Evolutionary conservation across 2,113 vertebrate species (phyloP).

Genomic region (Corythornis vintsioides): DNA sequence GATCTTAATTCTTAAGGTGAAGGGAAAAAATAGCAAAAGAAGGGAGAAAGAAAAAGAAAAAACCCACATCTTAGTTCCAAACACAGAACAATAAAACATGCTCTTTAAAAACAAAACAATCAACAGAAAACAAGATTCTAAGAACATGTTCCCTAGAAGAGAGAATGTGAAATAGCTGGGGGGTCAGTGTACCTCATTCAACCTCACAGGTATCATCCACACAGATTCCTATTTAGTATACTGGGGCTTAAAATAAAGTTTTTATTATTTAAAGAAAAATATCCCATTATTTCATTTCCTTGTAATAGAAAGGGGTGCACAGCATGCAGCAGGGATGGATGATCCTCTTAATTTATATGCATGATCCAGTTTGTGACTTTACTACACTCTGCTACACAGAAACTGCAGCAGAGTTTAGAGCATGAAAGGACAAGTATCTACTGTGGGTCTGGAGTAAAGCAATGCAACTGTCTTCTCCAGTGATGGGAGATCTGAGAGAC

Average conservation of each 20-base stretch:
- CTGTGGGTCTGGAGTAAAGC: neutral
- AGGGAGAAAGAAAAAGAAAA: neutral
- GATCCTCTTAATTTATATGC: neutral
- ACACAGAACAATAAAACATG: neutral
- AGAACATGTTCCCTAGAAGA: neutral
- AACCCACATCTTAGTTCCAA: neutral
- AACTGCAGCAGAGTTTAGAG: neutral
- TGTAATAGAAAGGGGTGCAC: neutral
- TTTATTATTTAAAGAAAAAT: neutral
- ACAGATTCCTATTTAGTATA: neutral
- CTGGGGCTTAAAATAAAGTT: neutral
- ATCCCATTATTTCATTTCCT: neutral
- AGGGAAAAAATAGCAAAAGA: neutral
- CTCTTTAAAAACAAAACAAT: neutral
- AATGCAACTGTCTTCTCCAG: neutral
- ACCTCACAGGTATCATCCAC: neutral
- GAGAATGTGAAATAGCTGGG: neutral
- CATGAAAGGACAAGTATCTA: neutral
- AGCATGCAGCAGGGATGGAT: neutral
- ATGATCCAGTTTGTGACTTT: neutral
- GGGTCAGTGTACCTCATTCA: neutral
- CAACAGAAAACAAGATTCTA: neutral
- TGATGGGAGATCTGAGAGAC: neutral
- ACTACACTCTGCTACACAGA: neutral
- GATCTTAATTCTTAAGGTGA: conserved; percentile 88